Conservation (phyloP, 2,888 invertebrate species). For the Drosophila engyochracea region DNA sequence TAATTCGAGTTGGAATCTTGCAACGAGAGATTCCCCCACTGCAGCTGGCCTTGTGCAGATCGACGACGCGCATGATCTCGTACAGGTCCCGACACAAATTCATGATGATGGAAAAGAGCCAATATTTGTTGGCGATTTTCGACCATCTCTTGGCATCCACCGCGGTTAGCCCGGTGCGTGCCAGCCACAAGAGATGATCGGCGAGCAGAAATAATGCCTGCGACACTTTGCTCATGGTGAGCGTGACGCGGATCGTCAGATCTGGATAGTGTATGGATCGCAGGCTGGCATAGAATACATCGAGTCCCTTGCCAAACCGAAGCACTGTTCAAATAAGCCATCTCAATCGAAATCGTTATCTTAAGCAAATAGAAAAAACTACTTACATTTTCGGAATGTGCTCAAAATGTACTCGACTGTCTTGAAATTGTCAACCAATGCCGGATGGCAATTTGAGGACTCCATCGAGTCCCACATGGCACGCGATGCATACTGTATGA, state of each 20-base stretch:
- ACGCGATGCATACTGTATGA: slow-evolving; percentile 93
- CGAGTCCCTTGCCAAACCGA: slow-evolving; percentile 93
- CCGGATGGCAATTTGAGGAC: slow-evolving; percentile 87
- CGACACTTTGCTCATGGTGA: slow-evolving; percentile 92
- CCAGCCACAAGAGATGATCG: slow-evolving; percentile 95
- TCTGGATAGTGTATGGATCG: slow-evolving; percentile 91
- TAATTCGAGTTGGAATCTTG: slow-evolving; percentile 69
- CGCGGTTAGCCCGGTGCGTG: slow-evolving; percentile 88
- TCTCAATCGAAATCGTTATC: background rate
- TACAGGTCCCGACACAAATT: slow-evolving; percentile 94
- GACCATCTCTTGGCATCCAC: slow-evolving; percentile 92
- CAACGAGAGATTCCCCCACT: slow-evolving; percentile 82
- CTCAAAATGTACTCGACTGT: slow-evolving; percentile 93
- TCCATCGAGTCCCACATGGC: slow-evolving; percentile 92
- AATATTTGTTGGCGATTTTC: slow-evolving; percentile 91
- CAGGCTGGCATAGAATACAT: slow-evolving; percentile 91
- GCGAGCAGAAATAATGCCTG: slow-evolving; percentile 92
- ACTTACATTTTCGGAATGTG: slow-evolving; percentile 93
- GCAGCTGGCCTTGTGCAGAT: slow-evolving; percentile 86
- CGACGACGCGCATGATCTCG: slow-evolving; percentile 90
- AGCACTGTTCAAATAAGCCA: slow-evolving; percentile 88
- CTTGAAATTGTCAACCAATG: slow-evolving; percentile 91
- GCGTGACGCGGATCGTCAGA: slow-evolving; percentile 88
- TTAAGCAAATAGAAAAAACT: background rate
- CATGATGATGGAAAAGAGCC: slow-evolving; percentile 93